These are phyloP conservation scores for Scelioninae gen. 2 DNA, from an alignment of 2,888 invertebrate genomes.

Conservation along the genomic window DNA sequence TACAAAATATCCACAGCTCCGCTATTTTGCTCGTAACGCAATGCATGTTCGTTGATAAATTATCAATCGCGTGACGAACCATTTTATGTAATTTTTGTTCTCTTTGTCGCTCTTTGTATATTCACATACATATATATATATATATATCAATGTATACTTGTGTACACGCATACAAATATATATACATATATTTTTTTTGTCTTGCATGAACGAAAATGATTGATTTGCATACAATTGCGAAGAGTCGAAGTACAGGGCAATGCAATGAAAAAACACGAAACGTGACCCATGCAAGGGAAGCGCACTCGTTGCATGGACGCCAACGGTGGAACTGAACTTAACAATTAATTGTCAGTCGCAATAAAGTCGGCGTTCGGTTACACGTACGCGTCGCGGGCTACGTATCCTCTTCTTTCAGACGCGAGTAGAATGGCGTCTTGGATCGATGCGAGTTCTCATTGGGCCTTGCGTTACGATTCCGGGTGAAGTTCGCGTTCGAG, in stretches of 20 bases:
- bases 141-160: neutral
- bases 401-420: constrained; percentile 16
- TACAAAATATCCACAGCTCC: too few relatives aligned
- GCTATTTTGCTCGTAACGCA: neutral
- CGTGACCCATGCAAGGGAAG: constrained; percentile 1
- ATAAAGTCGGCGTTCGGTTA: constrained; percentile 15
- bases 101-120: too few relatives aligned
- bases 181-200: neutral
- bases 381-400: constrained; percentile 22
- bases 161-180: neutral
- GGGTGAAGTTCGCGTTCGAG: constrained; percentile 35
- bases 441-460: constrained; percentile 47
- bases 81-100: neutral
- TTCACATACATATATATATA: neutral
- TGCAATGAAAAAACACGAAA: neutral
- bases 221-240: constrained; percentile 1
- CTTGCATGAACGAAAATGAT: neutral
- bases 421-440: constrained; percentile 39
- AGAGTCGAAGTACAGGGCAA: neutral
- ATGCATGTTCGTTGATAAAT: constrained; percentile 22
- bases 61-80: constrained; percentile 4
- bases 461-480: constrained; percentile 21
- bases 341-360: constrained; percentile 23
- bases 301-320: constrained; percentile 26
- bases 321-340: constrained; percentile 16